These are phyloP conservation scores for Tychaedon coryphoeus DNA, from an alignment of 2,113 vertebrate species.

Conservation along the genomic window DNA sequence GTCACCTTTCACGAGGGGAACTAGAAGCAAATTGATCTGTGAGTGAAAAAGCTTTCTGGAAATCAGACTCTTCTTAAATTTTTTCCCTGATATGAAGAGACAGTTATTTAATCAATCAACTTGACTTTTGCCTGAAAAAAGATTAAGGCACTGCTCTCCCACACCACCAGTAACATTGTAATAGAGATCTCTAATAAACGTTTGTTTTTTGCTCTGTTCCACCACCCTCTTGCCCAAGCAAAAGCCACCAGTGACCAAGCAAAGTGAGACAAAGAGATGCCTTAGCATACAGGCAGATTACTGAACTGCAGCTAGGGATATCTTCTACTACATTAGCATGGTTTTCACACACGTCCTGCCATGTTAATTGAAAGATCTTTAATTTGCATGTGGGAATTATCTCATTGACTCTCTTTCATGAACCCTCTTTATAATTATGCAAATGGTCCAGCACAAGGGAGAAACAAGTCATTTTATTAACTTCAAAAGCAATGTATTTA, in stretches of 20 bases:
- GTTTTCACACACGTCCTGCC: constrained; percentile 25
- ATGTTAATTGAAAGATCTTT: constrained; percentile 53
- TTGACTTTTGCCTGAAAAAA: not conserved
- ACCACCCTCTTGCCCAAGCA: not conserved
- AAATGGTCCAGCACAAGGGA: constrained; percentile 33
- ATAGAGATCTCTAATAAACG: not conserved
- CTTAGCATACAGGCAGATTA: not conserved
- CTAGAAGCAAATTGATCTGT: not conserved
- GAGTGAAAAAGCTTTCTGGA: not conserved
- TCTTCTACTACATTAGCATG: constrained; percentile 10
- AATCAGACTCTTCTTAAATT: not conserved
- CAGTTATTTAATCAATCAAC: not conserved
- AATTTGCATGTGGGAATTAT: constrained; percentile 64
- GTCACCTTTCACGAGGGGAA: not conserved
- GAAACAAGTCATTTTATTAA: constrained; percentile 41
- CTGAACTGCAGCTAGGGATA: not conserved
- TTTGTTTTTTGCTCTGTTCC: not conserved
- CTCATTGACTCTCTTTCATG: constrained; percentile 48
- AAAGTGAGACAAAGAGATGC: not conserved
- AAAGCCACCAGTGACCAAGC: not conserved
- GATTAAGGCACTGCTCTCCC: not conserved
- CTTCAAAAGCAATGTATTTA: constrained; percentile 32
- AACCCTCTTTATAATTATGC: constrained; percentile 56
- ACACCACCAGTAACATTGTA: not conserved
- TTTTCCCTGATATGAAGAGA: not conserved